Conservation (phyloP, 2,797 vertebrate species). For the Loriculus beryllinus region DNA sequence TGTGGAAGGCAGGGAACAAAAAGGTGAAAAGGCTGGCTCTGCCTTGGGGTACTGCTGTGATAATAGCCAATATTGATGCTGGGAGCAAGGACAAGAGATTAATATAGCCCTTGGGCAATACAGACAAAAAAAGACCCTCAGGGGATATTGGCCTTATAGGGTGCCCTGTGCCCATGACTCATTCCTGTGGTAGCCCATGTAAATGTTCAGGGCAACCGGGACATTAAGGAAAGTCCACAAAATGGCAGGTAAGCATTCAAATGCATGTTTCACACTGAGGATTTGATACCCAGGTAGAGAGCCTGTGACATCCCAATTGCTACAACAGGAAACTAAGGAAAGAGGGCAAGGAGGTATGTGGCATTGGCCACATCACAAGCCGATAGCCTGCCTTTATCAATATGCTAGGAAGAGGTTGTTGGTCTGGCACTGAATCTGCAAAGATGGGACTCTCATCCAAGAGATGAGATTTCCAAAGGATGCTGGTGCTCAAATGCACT, state of each 20-base stretch:
- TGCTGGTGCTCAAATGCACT: neutral
- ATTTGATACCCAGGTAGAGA: neutral
- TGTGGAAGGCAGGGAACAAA: neutral
- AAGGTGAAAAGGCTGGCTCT: neutral
- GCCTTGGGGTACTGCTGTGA: accelerated
- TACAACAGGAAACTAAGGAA: neutral
- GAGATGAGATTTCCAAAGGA: neutral
- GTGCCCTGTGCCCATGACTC: neutral
- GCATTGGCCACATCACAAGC: neutral
- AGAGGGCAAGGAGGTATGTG: neutral
- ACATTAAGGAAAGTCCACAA: neutral
- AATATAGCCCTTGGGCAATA: neutral
- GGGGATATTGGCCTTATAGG: neutral
- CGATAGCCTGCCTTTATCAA: accelerated
- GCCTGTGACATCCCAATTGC: accelerated
- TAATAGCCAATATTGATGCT: neutral
- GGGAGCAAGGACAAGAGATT: neutral
- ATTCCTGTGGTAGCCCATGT: neutral
- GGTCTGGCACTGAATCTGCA: neutral
- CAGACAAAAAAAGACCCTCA: neutral
- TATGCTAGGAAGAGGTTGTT: neutral
- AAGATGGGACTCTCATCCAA: neutral
- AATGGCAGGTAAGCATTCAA: neutral
- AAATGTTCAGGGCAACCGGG: neutral
- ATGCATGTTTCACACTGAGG: neutral